phyloP scores from a whole-genome alignment of 2,113 vertebrate genomes.

The Hippocampus comes region DNA sequence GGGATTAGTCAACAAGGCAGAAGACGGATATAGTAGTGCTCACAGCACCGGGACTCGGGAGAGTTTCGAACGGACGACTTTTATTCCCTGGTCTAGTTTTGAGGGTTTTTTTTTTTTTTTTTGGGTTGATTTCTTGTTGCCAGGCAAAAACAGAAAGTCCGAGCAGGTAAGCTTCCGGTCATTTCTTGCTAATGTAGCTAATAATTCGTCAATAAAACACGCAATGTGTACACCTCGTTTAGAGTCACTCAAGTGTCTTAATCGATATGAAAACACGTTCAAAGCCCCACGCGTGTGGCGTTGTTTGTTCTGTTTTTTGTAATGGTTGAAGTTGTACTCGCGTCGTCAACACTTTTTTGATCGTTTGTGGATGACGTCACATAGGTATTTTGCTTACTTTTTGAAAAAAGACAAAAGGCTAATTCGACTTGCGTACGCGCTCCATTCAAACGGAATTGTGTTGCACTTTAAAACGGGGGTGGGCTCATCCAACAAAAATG shows the following conservation, averaged over 20 bases:
- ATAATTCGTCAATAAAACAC: background rate
- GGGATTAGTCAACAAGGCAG: slow-evolving; percentile 11
- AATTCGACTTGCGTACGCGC: background rate
- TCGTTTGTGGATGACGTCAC: background rate
- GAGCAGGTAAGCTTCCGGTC: slow-evolving; percentile 59
- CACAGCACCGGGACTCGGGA: background rate
- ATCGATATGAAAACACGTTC: background rate
- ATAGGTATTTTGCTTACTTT: background rate
- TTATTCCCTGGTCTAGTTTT: background rate
- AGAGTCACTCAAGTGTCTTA: background rate
- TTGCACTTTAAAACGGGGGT: background rate
- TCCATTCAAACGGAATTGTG: background rate
- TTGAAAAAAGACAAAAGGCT: background rate
- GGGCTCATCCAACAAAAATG: background rate
- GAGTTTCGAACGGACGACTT: background rate
- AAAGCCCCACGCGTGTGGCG: background rate
- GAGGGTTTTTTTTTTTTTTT: background rate
- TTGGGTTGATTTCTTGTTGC: slow-evolving; percentile 45
- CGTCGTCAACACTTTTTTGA: background rate
- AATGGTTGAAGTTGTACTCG: background rate
- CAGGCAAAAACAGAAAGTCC: slow-evolving; percentile 50
- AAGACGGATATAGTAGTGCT: slow-evolving; percentile 1
- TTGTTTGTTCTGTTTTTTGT: background rate
- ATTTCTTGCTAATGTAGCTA: slow-evolving; percentile 24
- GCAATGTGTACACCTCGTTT: background rate